Base-by-base conservation (phyloP, 2,113 vertebrate genomes). In the Amazona guildingii region DNA sequence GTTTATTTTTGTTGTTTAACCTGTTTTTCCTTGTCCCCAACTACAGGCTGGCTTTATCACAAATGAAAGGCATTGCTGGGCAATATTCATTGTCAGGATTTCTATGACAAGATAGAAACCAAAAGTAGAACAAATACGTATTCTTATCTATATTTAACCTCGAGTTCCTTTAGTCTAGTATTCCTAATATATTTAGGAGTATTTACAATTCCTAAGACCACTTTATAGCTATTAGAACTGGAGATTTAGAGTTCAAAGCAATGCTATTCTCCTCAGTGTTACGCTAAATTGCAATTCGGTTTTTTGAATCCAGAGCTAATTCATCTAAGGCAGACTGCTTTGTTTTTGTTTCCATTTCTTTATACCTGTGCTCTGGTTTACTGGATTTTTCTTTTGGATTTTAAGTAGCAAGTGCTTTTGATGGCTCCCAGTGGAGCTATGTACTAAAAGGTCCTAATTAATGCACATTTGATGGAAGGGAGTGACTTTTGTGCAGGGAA, bases 391-490 rank as follows among this genome's bases (percentile, higher is more conserved):
- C 24, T 55, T 75, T 79, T 63, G 37, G 43, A 5, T 68, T 89
- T 8, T 55, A 49, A 51, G 90, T 20, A 72, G 48, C 23, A 85
- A 91, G 75, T 18, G 66, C 48, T 51, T 91, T 85, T 91, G 77
- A 78, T 59, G 63, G 52, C 13, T 93, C 62, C 78, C 69, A 14
- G 39, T 72, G 29, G 69, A 91, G 20, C 10, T 19, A 15, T 63
- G 52, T 27, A 63, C 69, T 84, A 20, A 91, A 95, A 93, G 31
- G 46, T 82, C 77, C 73, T 82, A 91, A 96, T 95, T 94, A 96
- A 91, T 59, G 70, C 27, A 9, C 35, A 39, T 93, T 76, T 90
- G 74, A 49, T 57, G 57, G 27, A 82, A 48, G n/a, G 49, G 66
- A 91, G 62, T 61, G 66, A 51, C 57, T 88, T 18, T 4, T 37